These are phyloP conservation scores for Drosophila anomelani DNA, from an alignment of 2,888 invertebrate species.

Conservation along the genomic window DNA sequence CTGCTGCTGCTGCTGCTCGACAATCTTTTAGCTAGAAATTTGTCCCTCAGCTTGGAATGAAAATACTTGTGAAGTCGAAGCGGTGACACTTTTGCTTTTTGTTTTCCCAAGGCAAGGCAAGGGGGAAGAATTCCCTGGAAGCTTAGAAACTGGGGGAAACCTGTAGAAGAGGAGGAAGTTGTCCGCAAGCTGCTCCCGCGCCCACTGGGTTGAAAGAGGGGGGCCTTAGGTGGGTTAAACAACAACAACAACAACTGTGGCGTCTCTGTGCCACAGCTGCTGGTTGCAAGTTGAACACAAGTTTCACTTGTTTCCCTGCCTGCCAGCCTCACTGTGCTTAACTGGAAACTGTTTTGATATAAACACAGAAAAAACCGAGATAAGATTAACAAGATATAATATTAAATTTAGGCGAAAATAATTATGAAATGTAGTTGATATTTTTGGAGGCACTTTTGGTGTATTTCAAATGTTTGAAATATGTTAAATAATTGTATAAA, in stretches of 20 bases:
- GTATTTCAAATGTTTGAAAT: neutral
- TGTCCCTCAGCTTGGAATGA: constrained; percentile 42
- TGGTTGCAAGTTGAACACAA: constrained; percentile 52
- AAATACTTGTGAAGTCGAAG: constrained; percentile 48
- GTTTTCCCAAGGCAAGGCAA: constrained; percentile 43
- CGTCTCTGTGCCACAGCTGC: constrained; percentile 24
- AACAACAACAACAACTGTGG: constrained; percentile 2
- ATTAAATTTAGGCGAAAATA: neutral
- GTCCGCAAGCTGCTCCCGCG: neutral
- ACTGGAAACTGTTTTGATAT: constrained; percentile 49
- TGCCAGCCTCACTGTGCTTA: neutral
- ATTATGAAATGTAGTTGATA: neutral
- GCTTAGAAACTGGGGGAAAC: constrained; percentile 13
- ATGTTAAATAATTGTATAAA: neutral
- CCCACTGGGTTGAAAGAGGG: neutral
- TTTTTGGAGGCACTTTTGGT: neutral
- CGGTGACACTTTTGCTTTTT: constrained; percentile 74
- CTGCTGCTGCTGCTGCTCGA: constrained; percentile 44
- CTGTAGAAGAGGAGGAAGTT: constrained; percentile 23
- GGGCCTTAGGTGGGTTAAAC: constrained; percentile 9
- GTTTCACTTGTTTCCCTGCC: constrained; percentile 39
- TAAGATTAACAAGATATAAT: neutral
- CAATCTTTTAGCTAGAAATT: constrained; percentile 66
- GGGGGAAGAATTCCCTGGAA: constrained; percentile 27
- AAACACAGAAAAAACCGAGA: neutral